Conservation (phyloP, 2,888 invertebrate species). For the Dione vanillae region DNA sequence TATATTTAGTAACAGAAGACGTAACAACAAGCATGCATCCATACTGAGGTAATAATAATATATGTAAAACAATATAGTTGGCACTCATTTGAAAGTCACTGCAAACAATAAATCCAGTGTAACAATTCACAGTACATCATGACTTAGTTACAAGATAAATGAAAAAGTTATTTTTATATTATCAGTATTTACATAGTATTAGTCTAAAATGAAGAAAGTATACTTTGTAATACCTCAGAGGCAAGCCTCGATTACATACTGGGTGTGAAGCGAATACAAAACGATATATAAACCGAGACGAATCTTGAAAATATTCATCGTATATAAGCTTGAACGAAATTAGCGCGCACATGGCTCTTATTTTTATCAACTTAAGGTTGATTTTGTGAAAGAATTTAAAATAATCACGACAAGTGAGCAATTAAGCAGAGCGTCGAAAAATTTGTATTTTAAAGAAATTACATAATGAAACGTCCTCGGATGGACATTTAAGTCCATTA, state of each 20-base stretch:
- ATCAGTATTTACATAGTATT: constrained; percentile 37
- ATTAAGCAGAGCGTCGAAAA: constrained; percentile 49
- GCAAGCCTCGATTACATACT: constrained; percentile 19
- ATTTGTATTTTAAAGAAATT: constrained; percentile 46
- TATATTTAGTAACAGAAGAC: too few species aligned
- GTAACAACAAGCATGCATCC: too few species aligned
- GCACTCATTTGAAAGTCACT: constrained; percentile 8
- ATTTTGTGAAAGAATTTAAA: constrained; percentile 16
- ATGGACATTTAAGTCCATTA: constrained; percentile 50
- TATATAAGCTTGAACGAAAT: constrained; percentile 24
- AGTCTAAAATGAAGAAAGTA: constrained; percentile 19
- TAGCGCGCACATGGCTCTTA: constrained; percentile 23
- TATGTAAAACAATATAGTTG: not conserved
- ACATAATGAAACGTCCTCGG: constrained; percentile 47
- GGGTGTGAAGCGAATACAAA: constrained; percentile 24
- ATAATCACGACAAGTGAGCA: constrained; percentile 47
- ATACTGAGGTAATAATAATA: not conserved
- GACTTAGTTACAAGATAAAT: constrained; percentile 40
- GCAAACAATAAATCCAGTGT: not conserved
- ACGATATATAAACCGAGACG: constrained; percentile 28
- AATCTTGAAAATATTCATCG: constrained; percentile 31
- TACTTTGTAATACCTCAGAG: constrained; percentile 25
- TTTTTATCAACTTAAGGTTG: constrained; percentile 11
- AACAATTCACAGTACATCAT: constrained; percentile 24
- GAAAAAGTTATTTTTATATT: constrained; percentile 29